Evolutionary conservation across 2,113 vertebrate species (phyloP).

Genomic region (mouse (Mus musculus)): GRCm39 chr3:71984501-71985000

Average conservation of each 20-base stretch:
- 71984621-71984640: background rate
- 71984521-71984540: background rate
- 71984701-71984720: background rate
- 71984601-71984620: background rate
- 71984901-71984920: background rate
- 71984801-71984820: background rate
- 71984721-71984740: background rate
- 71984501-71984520: too few relatives aligned
- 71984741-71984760: background rate
- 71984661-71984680: background rate
- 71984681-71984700: background rate
- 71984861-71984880: background rate
- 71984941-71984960: background rate
- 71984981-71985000: background rate
- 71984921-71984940: background rate
- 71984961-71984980: background rate
- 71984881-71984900: background rate
- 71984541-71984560: background rate
- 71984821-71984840: background rate
- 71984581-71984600: background rate
- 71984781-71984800: background rate
- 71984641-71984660: background rate
- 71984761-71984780: background rate
- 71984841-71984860: background rate
- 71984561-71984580: background rate